phyloP scores from a whole-genome alignment of 2,888 invertebrate species.

The Drosophila quinaria region DNA sequence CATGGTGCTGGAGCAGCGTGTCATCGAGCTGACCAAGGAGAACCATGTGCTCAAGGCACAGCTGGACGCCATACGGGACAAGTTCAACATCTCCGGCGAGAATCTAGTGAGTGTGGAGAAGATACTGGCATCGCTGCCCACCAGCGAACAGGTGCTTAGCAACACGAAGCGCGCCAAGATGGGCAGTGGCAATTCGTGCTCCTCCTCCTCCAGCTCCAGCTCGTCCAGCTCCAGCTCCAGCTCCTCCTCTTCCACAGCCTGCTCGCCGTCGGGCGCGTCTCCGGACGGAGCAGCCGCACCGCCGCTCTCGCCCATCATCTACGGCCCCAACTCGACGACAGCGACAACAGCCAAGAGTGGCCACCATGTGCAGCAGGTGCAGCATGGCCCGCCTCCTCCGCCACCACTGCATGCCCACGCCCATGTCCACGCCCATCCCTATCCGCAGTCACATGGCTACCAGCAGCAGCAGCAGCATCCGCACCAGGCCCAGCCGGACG shows the following conservation, averaged over 20 bases:
- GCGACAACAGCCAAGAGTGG: not conserved
- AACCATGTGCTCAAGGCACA: constrained; percentile 97
- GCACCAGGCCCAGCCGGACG: constrained; percentile 27
- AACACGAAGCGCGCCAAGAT: constrained; percentile 90
- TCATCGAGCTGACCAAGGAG: constrained; percentile 97
- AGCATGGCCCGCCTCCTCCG: constrained; percentile 44
- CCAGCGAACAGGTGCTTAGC: constrained; percentile 93
- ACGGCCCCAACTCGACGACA: constrained; percentile 45
- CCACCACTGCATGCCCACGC: constrained; percentile 15
- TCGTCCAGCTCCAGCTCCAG: constrained; percentile 2
- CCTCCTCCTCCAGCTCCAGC: constrained; percentile 25
- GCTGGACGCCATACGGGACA: constrained; percentile 96
- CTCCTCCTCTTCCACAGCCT: constrained; percentile 34
- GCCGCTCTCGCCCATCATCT: constrained; percentile 62
- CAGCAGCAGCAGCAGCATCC: constrained; percentile 19
- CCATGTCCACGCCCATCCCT: not conserved
- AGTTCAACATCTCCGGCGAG: constrained; percentile 96
- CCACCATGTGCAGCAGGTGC: constrained; percentile 42
- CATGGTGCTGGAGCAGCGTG: constrained; percentile 97
- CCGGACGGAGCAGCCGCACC: constrained; percentile 47
- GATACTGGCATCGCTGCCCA: constrained; percentile 93
- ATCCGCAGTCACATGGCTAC: constrained; percentile 15
- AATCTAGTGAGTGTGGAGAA: constrained; percentile 95
- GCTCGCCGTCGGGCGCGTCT: constrained; percentile 38
- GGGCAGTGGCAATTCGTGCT: constrained; percentile 63